Conservation (phyloP, 2,113 vertebrate genomes). For the Ochotona curzoniae region DNA sequence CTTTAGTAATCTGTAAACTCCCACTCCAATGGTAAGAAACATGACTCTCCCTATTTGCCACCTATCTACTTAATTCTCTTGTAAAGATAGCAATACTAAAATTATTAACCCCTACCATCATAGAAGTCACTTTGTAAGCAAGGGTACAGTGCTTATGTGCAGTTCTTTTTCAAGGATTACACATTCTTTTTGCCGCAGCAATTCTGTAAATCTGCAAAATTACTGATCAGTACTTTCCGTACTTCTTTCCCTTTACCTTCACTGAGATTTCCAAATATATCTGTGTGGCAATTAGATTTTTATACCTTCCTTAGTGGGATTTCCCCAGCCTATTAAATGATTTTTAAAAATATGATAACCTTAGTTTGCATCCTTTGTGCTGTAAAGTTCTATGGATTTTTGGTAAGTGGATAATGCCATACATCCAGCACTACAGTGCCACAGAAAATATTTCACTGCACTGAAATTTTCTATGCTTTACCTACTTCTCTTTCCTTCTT, state of each 20-base stretch:
- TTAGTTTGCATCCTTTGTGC: neutral
- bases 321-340: neutral
- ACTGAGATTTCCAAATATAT: neutral
- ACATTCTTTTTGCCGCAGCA: neutral
- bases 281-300: neutral
- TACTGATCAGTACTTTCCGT: neutral
- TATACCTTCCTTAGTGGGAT: neutral
- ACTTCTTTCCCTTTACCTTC: neutral
- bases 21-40: neutral
- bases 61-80: neutral
- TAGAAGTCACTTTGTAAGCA: neutral
- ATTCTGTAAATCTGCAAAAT: neutral
- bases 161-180: neutral
- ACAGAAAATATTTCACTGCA: neutral
- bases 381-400: constrained; percentile 3
- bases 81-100: neutral
- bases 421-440: neutral
- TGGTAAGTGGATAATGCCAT: neutral
- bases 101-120: neutral
- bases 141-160: neutral
- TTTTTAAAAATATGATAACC: neutral
- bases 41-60: neutral
- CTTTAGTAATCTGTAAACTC: neutral
- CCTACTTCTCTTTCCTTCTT: neutral
- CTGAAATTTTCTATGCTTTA: neutral